These are phyloP conservation scores for Chroicocephalus ridibundus DNA, from an alignment of 2,113 vertebrate genomes.

Conservation along the genomic window DNA sequence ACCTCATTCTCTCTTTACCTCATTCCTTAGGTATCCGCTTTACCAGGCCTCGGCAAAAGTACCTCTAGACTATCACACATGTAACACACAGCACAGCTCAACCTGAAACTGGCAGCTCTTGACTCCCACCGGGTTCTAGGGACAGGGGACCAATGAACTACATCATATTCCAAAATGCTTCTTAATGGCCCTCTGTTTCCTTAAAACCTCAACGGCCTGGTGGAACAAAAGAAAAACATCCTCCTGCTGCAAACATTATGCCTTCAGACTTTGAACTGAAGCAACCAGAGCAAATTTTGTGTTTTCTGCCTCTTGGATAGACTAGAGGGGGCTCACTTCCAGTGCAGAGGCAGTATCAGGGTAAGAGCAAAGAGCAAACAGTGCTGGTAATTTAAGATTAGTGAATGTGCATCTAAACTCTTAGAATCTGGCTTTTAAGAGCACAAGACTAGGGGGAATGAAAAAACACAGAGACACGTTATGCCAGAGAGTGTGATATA, in stretches of 20 bases:
- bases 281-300: background rate
- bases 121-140: background rate
- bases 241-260: background rate
- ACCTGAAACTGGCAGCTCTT: background rate
- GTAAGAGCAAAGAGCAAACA: background rate
- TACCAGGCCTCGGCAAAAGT: background rate
- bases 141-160: background rate
- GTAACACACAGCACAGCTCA: background rate
- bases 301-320: background rate
- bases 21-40: background rate
- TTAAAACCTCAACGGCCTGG: background rate
- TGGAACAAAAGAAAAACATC: background rate
- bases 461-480: background rate
- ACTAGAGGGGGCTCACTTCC: background rate
- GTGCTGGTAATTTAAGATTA: background rate
- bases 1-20: background rate
- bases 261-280: background rate
- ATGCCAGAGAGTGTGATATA: background rate
- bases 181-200: background rate
- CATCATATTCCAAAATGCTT: background rate
- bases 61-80: background rate
- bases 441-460: background rate
- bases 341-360: background rate
- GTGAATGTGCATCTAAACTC: background rate
- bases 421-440: background rate